Evolutionary conservation across 2,113 vertebrate genomes (phyloP).

Genomic region (Xenopus borealis): DNA sequence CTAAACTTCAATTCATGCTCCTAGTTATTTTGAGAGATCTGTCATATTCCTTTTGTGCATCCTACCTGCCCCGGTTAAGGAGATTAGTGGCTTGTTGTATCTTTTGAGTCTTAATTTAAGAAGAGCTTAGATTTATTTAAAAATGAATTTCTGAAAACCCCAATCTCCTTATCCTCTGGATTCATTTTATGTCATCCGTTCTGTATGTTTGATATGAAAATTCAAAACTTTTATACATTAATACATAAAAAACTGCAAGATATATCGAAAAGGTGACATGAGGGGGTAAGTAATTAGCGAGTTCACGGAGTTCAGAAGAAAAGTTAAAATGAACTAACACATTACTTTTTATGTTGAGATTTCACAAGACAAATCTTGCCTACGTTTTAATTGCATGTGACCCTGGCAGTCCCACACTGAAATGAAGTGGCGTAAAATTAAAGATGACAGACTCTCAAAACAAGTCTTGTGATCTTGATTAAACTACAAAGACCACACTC

Average conservation of each 20-base stretch:
- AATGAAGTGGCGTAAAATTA: conserved; percentile 84
- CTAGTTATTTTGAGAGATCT: conserved; percentile 59
- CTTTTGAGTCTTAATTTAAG: conserved; percentile 70
- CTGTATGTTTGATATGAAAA: conserved; percentile 66
- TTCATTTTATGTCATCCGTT: conserved; percentile 78
- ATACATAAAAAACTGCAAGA: conserved; percentile 60
- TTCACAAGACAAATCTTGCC: conserved; percentile 82
- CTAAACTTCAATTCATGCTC: conserved; percentile 57
- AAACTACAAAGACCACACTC: conserved; percentile 84
- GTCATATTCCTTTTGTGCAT: conserved; percentile 55
- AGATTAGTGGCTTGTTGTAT: conserved; percentile 70
- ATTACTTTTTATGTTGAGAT: conserved; percentile 85
- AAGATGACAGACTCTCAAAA: conserved; percentile 84
- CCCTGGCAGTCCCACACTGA: conserved; percentile 78
- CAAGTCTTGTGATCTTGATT: conserved; percentile 86
- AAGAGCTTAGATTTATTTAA: conserved; percentile 70
- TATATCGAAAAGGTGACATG: conserved; percentile 84
- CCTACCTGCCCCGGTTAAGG: conserved; percentile 78
- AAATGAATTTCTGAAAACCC: conserved; percentile 68
- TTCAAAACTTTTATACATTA: conserved; percentile 74
- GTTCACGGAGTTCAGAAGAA: conserved; percentile 79
- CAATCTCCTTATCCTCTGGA: conserved; percentile 62
- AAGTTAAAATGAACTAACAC: conserved; percentile 85
- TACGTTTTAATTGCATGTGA: conserved; percentile 89
- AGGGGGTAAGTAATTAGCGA: conserved; percentile 83